Base-by-base conservation (phyloP, 2,888 invertebrate species). In the Lydus trimaculatus region DNA sequence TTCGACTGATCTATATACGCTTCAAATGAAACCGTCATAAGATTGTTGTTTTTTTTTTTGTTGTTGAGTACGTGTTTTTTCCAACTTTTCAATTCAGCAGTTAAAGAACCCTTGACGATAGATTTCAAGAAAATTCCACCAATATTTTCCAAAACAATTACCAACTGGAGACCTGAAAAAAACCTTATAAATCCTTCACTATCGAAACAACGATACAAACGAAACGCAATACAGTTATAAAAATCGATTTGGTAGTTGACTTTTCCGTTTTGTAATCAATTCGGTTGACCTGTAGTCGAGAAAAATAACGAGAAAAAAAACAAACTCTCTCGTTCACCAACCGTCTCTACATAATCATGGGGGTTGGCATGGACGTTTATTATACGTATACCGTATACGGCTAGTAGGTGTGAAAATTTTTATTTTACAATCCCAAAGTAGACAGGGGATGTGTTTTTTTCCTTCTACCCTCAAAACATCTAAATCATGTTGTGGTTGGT, bases 361-460 rank as follows among this genome's bases (percentile, higher is more conserved):
- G 63, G 64, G 61, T 43, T 64, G 67, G 68, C 33, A 69, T 64
- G 61, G 64, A 71, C 68, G 63, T 71, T 71, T 71, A 71, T 69
- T 68, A 68, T 68, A 65, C 66, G 71, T 66, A 71, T 71, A 68
- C 66, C 65, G 52, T 69, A 71, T 63, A 69, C 17, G 8, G 43
- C 17, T 17, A 17, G 4, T 43, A 63, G 63, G 65, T 61, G 67
- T 71, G 67, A 70, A 71, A 67, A 43, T 43, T 43, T 43, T 43
- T 43, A 43, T 48, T 23, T 13, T 13, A 11, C 6, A 48, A 48
- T 20, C 48, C 20, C 20, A 1, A 15, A 25, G 15, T 11, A 23
- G 52, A 52, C 28, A 28, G 28, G 28, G 28, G 28, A 20, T 0
- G 20, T 20, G 7, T 52, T 52, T 52, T 23, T 25, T 13, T 11